These are phyloP conservation scores for Drosophila greeni DNA, from an alignment of 2,888 invertebrate species.

Conservation along the genomic window DNA sequence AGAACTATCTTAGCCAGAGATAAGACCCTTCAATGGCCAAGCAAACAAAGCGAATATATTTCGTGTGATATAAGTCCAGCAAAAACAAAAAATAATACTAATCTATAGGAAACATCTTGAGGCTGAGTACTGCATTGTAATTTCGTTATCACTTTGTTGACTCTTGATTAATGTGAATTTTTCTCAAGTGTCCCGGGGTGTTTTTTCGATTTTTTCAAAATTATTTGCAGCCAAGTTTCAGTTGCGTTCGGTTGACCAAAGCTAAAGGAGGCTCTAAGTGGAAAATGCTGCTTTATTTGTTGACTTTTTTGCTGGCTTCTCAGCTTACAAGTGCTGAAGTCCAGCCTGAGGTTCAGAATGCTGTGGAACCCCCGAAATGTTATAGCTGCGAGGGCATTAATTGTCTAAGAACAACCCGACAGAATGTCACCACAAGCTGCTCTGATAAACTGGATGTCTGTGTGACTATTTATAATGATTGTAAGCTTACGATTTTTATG, in stretches of 20 bases:
- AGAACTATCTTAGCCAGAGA: constrained; percentile 11
- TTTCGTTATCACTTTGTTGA: constrained; percentile 24
- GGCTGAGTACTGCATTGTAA: constrained; percentile 24
- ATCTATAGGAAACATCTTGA: constrained; percentile 35
- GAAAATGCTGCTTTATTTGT: constrained; percentile 43
- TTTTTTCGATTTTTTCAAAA: constrained; percentile 18
- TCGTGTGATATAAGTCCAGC: constrained; percentile 16
- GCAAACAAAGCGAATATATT: constrained; percentile 10
- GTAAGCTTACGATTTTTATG: constrained; percentile 50
- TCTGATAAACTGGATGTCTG: constrained; percentile 73
- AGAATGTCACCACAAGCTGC: constrained; percentile 62
- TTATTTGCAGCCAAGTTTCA: constrained; percentile 38
- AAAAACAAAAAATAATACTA: constrained; percentile 10
- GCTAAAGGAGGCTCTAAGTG: constrained; percentile 6
- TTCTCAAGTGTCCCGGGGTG: constrained; percentile 41
- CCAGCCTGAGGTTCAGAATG: constrained; percentile 12
- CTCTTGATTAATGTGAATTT: constrained; percentile 16
- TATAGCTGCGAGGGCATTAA: constrained; percentile 75
- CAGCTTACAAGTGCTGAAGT: constrained; percentile 19
- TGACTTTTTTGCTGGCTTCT: constrained; percentile 43
- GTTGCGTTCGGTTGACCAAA: constrained; percentile 43
- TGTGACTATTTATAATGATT: constrained; percentile 72
- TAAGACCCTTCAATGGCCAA: constrained; percentile 24
- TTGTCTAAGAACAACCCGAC: constrained; percentile 65
- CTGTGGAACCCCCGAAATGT: constrained; percentile 54